Evolutionary conservation across 2,797 vertebrate species (phyloP).

Genomic region (Menidia menidia): DNA sequence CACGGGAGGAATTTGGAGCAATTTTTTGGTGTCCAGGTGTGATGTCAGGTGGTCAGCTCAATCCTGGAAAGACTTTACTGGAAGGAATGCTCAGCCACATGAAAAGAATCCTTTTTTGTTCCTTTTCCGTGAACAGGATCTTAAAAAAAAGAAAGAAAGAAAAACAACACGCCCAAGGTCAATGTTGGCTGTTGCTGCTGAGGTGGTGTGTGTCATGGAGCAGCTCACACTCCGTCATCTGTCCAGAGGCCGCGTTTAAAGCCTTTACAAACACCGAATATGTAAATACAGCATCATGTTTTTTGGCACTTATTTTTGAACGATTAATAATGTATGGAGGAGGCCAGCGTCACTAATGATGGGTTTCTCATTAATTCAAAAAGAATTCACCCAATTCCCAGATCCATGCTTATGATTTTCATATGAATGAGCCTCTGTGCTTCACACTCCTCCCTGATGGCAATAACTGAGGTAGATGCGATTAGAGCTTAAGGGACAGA

Average conservation of each 20-base stretch:
- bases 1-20: conserved; percentile 63
- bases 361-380: conserved; percentile 66
- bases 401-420: conserved; percentile 73
- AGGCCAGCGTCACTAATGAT: conserved; percentile 57
- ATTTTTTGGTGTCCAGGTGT: conserved; percentile 61
- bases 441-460: conserved; percentile 52
- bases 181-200: conserved; percentile 48
- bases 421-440: conserved; percentile 67
- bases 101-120: conserved; percentile 32
- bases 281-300: conserved; percentile 23
- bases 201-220: conserved; percentile 8
- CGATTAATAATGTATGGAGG: conserved; percentile 61
- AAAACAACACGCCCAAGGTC: conserved; percentile 51
- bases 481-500: conserved; percentile 38
- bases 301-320: conserved; percentile 23
- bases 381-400: conserved; percentile 47
- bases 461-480: conserved; percentile 40
- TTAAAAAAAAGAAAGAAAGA: conserved; percentile 39
- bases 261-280: conserved; percentile 11
- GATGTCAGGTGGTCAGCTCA: conserved; percentile 66
- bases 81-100: conserved; percentile 48
- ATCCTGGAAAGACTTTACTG: conserved; percentile 43
- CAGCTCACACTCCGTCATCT: neutral
- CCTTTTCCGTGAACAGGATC: conserved; percentile 31
- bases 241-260: conserved; percentile 3